Evolutionary conservation across 2,888 invertebrate species (phyloP).

Genomic region (Cryptocephalus moraei): DNA sequence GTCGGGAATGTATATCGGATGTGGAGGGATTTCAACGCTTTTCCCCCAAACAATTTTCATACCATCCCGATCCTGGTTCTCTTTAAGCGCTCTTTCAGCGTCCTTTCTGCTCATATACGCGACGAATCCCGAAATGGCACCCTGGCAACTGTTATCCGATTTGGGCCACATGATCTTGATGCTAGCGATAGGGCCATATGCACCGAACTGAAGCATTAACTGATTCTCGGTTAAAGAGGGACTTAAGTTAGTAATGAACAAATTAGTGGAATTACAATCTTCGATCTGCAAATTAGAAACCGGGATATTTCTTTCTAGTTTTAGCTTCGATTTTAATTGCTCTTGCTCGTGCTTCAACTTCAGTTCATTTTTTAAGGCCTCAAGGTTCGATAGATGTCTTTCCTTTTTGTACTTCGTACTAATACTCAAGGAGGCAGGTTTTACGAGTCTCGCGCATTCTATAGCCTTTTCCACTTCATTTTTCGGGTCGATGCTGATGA

Average conservation of each 20-base stretch:
- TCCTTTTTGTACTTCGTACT: slow-evolving; percentile 45
- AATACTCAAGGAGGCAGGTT: slow-evolving; percentile 45
- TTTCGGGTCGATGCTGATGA: slow-evolving; percentile 37
- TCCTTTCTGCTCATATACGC: slow-evolving; percentile 98
- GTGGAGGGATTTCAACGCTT: slow-evolving; percentile 87
- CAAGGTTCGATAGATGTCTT: slow-evolving; percentile 93
- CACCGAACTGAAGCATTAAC: slow-evolving; percentile 92
- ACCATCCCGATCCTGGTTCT: slow-evolving; percentile 79
- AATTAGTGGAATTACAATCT: slow-evolving; percentile 92
- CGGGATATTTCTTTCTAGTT: slow-evolving; percentile 7
- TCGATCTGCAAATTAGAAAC: slow-evolving; percentile 35
- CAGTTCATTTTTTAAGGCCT: slow-evolving; percentile 93
- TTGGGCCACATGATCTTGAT: slow-evolving; percentile 99
- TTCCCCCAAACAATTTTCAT: slow-evolving; percentile 97
- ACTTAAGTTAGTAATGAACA: slow-evolving; percentile 93
- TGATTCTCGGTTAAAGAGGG: slow-evolving; percentile 92
- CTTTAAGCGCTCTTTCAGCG: slow-evolving; percentile 80
- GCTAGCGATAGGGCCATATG: slow-evolving; percentile 93
- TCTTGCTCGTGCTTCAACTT: slow-evolving; percentile 90
- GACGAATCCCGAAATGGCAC: slow-evolving; percentile 95
- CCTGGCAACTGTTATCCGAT: slow-evolving; percentile 56
- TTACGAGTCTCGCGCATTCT: slow-evolving; percentile 54
- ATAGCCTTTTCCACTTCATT: slow-evolving; percentile 40
- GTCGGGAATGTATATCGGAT: slow-evolving; percentile 95
- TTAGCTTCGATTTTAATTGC: slow-evolving; percentile 50